phyloP scores from a whole-genome alignment of 2,797 vertebrate species.

The Catamblyrhynchus diadema region DNA sequence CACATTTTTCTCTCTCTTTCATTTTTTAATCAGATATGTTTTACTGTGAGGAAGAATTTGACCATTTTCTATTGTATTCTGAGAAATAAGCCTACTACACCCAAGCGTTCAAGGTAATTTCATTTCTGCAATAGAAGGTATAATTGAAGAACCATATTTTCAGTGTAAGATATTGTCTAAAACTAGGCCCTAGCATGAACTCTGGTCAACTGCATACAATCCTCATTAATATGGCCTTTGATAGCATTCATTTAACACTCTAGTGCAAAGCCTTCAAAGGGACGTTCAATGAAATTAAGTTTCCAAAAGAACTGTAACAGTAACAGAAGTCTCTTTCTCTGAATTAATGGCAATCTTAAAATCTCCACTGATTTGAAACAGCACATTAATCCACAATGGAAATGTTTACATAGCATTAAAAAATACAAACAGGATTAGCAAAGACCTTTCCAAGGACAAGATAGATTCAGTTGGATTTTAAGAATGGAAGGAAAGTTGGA shows the following conservation, averaged over 20 bases:
- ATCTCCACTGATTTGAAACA: constrained; percentile 58
- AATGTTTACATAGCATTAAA: constrained; percentile 62
- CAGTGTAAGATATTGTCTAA: constrained; percentile 62
- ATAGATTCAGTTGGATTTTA: constrained; percentile 13
- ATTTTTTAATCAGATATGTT: constrained; percentile 63
- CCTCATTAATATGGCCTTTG: constrained; percentile 65
- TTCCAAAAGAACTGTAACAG: constrained; percentile 35
- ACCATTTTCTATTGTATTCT: constrained; percentile 58
- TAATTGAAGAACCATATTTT: constrained; percentile 70
- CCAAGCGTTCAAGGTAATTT: constrained; percentile 71
- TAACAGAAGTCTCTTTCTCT: not conserved
- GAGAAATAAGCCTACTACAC: constrained; percentile 48
- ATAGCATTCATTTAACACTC: constrained; percentile 60
- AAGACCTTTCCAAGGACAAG: constrained; percentile 54
- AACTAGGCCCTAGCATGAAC: constrained; percentile 57
- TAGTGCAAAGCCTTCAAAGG: constrained; percentile 28
- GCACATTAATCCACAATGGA: constrained; percentile 38
- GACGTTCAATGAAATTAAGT: constrained; percentile 65
- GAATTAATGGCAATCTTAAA: constrained; percentile 64
- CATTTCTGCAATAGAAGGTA: constrained; percentile 60
- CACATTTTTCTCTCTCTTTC: not conserved
- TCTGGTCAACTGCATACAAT: constrained; percentile 65
- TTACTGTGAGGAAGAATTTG: constrained; percentile 43
- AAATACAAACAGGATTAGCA: constrained; percentile 38
- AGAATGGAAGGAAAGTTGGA: not conserved